Percentiles rank a stretch among this genome's conserved stretches.
These are phyloP conservation scores for Acipenser transmontanus DNA, from an alignment of 2,797 vertebrate genomes.

Conservation along the genomic window DNA sequence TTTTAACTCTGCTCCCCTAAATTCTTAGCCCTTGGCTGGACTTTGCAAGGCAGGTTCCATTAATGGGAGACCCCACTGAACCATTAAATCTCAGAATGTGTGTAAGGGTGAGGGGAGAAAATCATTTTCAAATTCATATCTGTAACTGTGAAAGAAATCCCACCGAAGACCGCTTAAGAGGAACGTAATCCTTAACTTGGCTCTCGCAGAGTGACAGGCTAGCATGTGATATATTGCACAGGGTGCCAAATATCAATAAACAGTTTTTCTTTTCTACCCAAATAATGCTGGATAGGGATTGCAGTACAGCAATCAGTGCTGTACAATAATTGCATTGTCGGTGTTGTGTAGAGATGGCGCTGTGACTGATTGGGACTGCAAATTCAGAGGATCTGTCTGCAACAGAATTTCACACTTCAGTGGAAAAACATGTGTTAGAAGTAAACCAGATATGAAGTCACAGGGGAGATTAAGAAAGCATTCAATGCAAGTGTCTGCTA, in stretches of 20 bases:
- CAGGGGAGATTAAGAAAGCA: not conserved
- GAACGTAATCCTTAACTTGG: not conserved
- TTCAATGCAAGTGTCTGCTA: too few relatives aligned
- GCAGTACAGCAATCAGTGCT: not conserved
- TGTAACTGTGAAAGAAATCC: not conserved
- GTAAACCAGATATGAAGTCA: not conserved
- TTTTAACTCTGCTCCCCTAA: conserved; percentile 3
- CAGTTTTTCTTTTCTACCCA: not conserved
- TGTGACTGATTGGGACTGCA: conserved; percentile 1
- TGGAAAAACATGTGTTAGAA: too few relatives aligned
- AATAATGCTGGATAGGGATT: not conserved
- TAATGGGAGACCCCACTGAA: conserved; percentile 7
- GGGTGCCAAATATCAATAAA: not conserved
- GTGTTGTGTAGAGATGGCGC: too few relatives aligned
- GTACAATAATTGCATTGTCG: conserved; percentile 6
- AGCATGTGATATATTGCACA: conserved; percentile 3
- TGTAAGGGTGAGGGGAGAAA: not conserved
- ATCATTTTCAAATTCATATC: not conserved
- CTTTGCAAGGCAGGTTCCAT: conserved; percentile 16
- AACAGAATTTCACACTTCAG: not conserved
- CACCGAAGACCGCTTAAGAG: not conserved
- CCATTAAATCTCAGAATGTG: not conserved
- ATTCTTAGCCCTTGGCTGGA: conserved; percentile 17
- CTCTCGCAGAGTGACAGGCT: not conserved
- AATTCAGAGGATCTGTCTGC: not conserved